Evolutionary conservation across 2,797 vertebrate genomes (phyloP).

Genomic region (Leptatherina wallacei): DNA sequence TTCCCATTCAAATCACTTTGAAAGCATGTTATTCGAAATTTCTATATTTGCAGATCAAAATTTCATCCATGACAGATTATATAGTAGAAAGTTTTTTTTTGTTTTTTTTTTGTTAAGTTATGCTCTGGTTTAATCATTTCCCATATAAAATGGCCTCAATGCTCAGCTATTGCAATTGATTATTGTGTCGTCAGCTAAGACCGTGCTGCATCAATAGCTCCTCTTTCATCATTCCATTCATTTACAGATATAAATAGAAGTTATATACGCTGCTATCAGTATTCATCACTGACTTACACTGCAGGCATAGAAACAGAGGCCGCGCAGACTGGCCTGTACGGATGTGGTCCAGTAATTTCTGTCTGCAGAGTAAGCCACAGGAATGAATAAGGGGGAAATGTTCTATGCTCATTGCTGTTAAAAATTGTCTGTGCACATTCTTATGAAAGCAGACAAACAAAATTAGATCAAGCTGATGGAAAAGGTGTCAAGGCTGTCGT

Average conservation of each 20-base stretch:
- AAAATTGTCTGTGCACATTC: constrained; percentile 57
- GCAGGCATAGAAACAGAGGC: constrained; percentile 11
- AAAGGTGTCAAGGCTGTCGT: constrained; percentile 65
- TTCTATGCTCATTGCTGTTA: constrained; percentile 35
- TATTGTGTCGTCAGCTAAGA: constrained; percentile 21
- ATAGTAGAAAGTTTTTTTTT: background rate
- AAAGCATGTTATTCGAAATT: background rate
- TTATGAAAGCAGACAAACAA: constrained; percentile 67
- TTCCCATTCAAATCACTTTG: background rate
- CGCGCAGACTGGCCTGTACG: constrained; percentile 13
- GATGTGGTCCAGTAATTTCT: constrained; percentile 53
- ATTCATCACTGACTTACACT: constrained; percentile 6
- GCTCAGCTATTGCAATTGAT: constrained; percentile 12
- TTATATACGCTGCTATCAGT: constrained; percentile 3
- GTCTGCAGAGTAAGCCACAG: constrained; percentile 39
- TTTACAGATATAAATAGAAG: constrained; percentile 19
- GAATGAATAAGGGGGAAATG: constrained; percentile 16
- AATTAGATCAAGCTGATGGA: constrained; percentile 64
- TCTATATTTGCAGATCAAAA: background rate
- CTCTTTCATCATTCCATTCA: constrained; percentile 20
- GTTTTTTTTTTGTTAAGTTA: background rate
- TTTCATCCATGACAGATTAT: background rate
- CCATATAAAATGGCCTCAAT: constrained; percentile 3
- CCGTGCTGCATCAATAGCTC: background rate
- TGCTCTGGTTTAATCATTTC: constrained; percentile 25